phyloP scores from a whole-genome alignment of 2,888 invertebrate genomes.

The Euphydryas editha region DNA sequence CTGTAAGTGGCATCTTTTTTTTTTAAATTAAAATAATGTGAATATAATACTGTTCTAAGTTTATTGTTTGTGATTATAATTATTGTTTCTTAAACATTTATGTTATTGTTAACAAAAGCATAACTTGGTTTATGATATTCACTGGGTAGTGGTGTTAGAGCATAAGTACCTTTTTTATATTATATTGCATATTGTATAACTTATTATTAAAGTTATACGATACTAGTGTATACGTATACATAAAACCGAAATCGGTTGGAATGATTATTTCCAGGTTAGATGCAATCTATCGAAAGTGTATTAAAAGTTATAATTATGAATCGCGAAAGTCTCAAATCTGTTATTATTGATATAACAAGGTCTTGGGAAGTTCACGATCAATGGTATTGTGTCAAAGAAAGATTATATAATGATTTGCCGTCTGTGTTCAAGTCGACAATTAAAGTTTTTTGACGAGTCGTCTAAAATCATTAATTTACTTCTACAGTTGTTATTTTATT shows the following conservation, averaged over 20 bases:
- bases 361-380: slow-evolving; percentile 5
- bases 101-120: no score
- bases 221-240: neutral
- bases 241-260: neutral
- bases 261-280: neutral
- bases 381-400: neutral
- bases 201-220: no score
- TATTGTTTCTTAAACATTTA: no score
- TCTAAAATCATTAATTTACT: neutral
- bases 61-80: no score
- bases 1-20: no score
- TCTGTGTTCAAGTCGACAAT: slow-evolving; percentile 1
- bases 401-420: neutral
- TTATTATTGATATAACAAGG: neutral
- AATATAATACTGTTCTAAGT: no score
- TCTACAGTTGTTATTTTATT: neutral
- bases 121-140: no score
- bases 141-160: no score
- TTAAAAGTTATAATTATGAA: neutral
- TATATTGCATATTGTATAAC: no score
- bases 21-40: no score
- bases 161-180: no score
- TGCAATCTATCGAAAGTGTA: neutral
- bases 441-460: neutral
- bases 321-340: neutral